These are phyloP conservation scores for Gadus macrocephalus DNA, from an alignment of 2,113 vertebrate species.

Conservation along the genomic window DNA sequence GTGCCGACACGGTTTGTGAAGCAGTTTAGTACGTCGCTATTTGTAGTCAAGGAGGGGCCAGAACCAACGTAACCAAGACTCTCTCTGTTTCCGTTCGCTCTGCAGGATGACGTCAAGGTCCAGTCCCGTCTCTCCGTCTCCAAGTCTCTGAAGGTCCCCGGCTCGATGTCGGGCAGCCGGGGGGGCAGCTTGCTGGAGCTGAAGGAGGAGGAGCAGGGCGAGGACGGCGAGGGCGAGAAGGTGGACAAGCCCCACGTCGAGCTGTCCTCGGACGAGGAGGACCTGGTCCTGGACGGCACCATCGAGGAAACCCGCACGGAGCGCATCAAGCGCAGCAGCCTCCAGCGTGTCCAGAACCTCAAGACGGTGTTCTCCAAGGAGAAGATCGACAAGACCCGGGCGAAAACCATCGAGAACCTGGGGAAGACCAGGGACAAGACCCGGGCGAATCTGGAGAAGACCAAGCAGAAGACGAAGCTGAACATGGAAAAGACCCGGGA, in stretches of 20 bases:
- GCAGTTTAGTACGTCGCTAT: too few relatives aligned
- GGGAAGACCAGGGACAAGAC: conserved; percentile 83
- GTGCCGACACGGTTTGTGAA: too few relatives aligned
- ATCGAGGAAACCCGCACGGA: conserved; percentile 89
- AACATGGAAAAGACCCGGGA: conserved; percentile 89
- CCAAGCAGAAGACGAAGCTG: conserved; percentile 83
- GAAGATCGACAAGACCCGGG: conserved; percentile 80
- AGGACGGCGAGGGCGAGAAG: conserved; percentile 57
- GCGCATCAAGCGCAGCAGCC: conserved; percentile 90
- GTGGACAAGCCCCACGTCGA: conserved; percentile 78
- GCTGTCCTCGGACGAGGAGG: conserved; percentile 93
- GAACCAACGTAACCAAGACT: neutral
- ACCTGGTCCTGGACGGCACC: conserved; percentile 84
- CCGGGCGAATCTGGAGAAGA: conserved; percentile 76
- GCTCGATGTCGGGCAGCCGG: conserved; percentile 72
- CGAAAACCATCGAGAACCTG: conserved; percentile 88
- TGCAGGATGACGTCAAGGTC: conserved; percentile 91
- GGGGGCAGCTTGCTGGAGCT: conserved; percentile 62
- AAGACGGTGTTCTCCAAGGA: conserved; percentile 96
- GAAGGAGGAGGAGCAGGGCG: conserved; percentile 58
- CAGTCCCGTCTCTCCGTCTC: conserved; percentile 84
- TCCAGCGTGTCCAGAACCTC: conserved; percentile 89
- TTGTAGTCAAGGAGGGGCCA: too few relatives aligned
- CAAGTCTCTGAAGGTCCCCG: conserved; percentile 83
- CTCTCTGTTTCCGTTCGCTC: conserved; percentile 32